A percentile compares a stretch with the other conserved stretches of the same genome.
Evolutionary conservation across 2,797 vertebrate genomes (phyloP).

Genomic region (Pelobates cultripes): DNA sequence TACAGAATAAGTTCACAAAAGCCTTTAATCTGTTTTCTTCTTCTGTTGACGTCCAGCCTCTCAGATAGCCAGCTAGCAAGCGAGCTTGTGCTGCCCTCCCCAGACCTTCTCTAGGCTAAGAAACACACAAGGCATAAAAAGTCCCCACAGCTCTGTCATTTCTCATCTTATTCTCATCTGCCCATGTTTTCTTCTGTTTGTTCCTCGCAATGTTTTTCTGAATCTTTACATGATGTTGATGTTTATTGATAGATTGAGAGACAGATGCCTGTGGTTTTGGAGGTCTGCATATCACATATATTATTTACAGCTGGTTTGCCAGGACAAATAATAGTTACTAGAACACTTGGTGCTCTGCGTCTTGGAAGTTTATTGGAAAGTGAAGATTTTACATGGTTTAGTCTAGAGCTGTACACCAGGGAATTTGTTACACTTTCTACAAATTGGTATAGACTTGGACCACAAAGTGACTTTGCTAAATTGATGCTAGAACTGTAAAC

Average conservation of each 20-base stretch:
- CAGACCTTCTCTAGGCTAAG: conserved; percentile 34
- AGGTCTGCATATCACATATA: conserved; percentile 37
- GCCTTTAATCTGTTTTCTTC: conserved; percentile 17
- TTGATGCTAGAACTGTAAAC: no score
- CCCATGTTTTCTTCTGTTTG: conserved; percentile 30
- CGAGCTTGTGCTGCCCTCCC: conserved; percentile 36
- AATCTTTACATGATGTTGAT: conserved; percentile 50
- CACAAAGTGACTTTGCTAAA: no score
- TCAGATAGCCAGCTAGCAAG: conserved; percentile 26
- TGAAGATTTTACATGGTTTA: conserved; percentile 4
- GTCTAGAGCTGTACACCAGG: not conserved
- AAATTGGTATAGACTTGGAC: no score
- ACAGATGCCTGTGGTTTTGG: conserved; percentile 52
- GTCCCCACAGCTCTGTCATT: conserved; percentile 56
- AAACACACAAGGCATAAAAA: conserved; percentile 29
- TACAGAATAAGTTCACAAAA: conserved; percentile 19
- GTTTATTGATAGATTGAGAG: conserved; percentile 52
- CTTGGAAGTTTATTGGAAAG: conserved; percentile 17
- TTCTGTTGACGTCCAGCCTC: not conserved
- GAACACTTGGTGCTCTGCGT: not conserved
- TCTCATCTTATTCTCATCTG: conserved; percentile 51
- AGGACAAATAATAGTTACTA: conserved; percentile 44
- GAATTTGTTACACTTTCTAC: no score
- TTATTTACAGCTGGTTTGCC: conserved; percentile 51
- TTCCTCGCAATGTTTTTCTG: conserved; percentile 29